phyloP scores from a whole-genome alignment of 2,888 invertebrate species.

The Timandra comae region DNA sequence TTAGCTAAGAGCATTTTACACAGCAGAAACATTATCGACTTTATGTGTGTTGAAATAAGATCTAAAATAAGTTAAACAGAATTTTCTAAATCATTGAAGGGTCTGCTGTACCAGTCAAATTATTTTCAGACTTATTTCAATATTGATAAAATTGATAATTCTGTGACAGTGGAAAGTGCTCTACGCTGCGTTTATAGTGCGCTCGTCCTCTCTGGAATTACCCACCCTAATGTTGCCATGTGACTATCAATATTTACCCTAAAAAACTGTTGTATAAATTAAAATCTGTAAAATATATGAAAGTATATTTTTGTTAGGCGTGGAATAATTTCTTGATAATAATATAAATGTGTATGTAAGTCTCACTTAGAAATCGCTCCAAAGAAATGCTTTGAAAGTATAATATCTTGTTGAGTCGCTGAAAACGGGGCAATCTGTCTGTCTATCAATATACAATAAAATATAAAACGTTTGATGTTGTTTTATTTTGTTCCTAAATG shows the following conservation, averaged over 20 bases:
- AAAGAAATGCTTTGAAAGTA: slow-evolving; percentile 45
- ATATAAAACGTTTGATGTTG: slow-evolving; percentile 36
- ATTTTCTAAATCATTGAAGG: too few relatives aligned
- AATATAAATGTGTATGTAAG: slow-evolving; percentile 14
- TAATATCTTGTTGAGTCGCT: slow-evolving; percentile 59
- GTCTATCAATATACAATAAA: slow-evolving; percentile 52
- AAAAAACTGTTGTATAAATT: slow-evolving; percentile 18
- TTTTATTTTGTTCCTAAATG: slow-evolving; percentile 38
- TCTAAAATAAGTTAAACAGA: too few relatives aligned
- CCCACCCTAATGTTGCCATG: neutral
- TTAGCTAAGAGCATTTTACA: too few relatives aligned
- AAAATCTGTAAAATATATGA: slow-evolving; percentile 15
- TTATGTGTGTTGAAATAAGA: too few relatives aligned
- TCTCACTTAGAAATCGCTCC: slow-evolving; percentile 10
- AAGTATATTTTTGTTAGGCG: slow-evolving; percentile 65
- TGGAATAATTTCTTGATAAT: slow-evolving; percentile 30
- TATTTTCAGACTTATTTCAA: too few relatives aligned
- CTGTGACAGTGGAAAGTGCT: too few relatives aligned
- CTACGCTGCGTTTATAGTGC: too few relatives aligned
- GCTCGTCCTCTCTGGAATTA: too few relatives aligned
- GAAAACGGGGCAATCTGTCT: slow-evolving; percentile 47
- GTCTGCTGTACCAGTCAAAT: too few relatives aligned
- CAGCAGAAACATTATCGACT: too few relatives aligned
- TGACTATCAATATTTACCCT: neutral
- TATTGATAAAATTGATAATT: too few relatives aligned